These are phyloP conservation scores for Drosophila murphyi DNA, from an alignment of 1,140 invertebrate genomes.

Conservation along the genomic window DNA sequence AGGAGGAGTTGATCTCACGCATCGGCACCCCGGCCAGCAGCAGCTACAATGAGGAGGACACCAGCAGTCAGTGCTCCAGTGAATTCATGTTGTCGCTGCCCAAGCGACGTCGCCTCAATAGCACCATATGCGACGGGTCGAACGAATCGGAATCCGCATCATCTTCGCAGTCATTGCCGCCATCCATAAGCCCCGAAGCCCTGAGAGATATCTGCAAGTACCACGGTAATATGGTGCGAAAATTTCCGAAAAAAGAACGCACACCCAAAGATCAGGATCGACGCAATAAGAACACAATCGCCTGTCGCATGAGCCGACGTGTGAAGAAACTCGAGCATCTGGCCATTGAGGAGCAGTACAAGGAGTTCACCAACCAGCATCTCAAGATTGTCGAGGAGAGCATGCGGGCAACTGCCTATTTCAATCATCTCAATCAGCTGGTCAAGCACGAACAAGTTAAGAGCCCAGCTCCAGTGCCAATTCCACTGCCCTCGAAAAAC, in stretches of 20 bases:
- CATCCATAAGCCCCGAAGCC: conserved; percentile 50
- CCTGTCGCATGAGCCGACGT: conserved; percentile 75
- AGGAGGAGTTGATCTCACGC: conserved; percentile 51
- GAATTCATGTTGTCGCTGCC: conserved; percentile 39
- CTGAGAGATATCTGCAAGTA: conserved; percentile 75
- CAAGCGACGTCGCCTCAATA: conserved; percentile 59
- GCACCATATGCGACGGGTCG: conserved; percentile 9
- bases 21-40: conserved; percentile 31
- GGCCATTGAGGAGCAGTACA: conserved; percentile 72
- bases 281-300: conserved; percentile 78
- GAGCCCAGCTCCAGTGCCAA: not conserved
- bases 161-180: conserved; percentile 32
- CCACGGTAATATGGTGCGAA: conserved; percentile 77
- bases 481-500: conserved; percentile 42
- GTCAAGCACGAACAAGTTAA: conserved; percentile 34
- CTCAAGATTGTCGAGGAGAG: conserved; percentile 64
- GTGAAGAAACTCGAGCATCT: conserved; percentile 75
- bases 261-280: conserved; percentile 77
- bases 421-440: conserved; percentile 60
- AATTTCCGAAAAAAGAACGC: conserved; percentile 78
- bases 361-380: conserved; percentile 58
- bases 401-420: conserved; percentile 62
- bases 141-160: conserved; percentile 42
- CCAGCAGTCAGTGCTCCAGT: conserved; percentile 49
- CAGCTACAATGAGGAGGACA: conserved; percentile 20